Evolutionary conservation across 2,888 invertebrate species (phyloP), one percentile per base, ranked within the genome.

Genomic region (Campopleginae sp.): DNA sequence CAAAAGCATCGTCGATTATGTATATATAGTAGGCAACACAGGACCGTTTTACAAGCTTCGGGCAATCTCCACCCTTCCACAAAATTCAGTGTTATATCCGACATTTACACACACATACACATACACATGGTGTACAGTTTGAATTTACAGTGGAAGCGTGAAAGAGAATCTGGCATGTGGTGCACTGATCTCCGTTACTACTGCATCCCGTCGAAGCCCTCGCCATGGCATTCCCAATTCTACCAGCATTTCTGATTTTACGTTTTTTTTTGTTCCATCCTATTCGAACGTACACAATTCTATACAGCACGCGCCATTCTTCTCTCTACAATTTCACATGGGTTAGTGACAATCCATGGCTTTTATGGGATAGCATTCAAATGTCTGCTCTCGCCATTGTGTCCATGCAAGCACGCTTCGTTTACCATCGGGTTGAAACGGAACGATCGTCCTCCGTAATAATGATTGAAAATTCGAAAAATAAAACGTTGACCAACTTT

Each of bases 21-120:
- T 23, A 54, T 31, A 44, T 19, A 54, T 12, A n/a, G 51, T 71
- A 66, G 19, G 77, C 44, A 65, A 66, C 77, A 66, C 54, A 88
- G 81, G 89, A 85, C 77, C 84, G 89, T 87, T 89, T 89, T 90
- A 90, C 89, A 87, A 87, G 58, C 84, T 71, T 75, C 54, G 33
- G n/a, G 44, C 70, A 44, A 27, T 82, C 71, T 54, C 65, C 46
- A 82, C 71, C 46, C 71, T 77, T 33, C 58, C 42, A 65, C 66
- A 83, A 80, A 66, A 71, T 63, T n/a, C 51, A 58, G 14, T 6
- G n/a, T n/a, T 68, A 48, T 78, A 44, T 68, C 77, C 31, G 19
- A 48, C 31, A 12, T 48, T 14, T 38, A 14, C 23, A 72, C 51
- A 65, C n/a, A 61, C 2, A 38, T 17, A 65, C 42, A 70, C 33